Base-by-base conservation (phyloP, 2,113 vertebrate genomes). In the Protobothrops flavoviridis region DNA sequence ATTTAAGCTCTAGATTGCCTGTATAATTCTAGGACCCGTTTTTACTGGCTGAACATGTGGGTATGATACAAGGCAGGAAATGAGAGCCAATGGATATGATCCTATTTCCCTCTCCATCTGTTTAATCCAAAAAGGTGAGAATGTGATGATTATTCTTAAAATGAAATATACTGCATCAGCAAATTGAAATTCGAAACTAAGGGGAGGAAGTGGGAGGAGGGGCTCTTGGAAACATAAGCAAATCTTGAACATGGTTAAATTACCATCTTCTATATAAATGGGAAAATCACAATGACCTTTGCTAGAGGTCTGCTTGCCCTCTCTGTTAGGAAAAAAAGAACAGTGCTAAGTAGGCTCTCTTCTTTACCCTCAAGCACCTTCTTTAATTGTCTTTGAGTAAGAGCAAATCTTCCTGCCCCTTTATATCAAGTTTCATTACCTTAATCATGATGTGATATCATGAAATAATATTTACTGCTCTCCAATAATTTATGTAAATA, bases 381-480 rank as follows among this genome's bases (percentile, higher is more conserved):
- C 95, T 96, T 96, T 97, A 97, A 96, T 96, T 96, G 96, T 95
- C 96, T 97, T 95, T 74, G 24, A 95, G 94, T 96, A 96, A 96
- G 95, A 97, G 96, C 95, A 96, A 96, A 96, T 96, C 96, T 59
- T 90, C 91, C 94, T 92, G 93, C 95, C 94, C 96, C 96, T 96
- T 96, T 94, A 96, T 96, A 97, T 95, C 94, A 94, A 95, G 91
- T 96, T 97, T 97, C 96, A 97, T 97, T 96, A 97, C 96, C 93
- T 96, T 96, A 96, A 97, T 97, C 95, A 94, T 94, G 91, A 96
- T 96, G 95, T 85, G 92, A 93, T 97, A 96, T 93, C 96, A 74
- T 94, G 95, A 96, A 97, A 96, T 96, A 97, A 97, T 97, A 97
- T 97, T 97, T 97, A 97, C 96, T 88, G 94, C 94, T 97, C 96